Base-by-base conservation (phyloP, 2,888 invertebrate genomes). In the Sipha maydis region DNA sequence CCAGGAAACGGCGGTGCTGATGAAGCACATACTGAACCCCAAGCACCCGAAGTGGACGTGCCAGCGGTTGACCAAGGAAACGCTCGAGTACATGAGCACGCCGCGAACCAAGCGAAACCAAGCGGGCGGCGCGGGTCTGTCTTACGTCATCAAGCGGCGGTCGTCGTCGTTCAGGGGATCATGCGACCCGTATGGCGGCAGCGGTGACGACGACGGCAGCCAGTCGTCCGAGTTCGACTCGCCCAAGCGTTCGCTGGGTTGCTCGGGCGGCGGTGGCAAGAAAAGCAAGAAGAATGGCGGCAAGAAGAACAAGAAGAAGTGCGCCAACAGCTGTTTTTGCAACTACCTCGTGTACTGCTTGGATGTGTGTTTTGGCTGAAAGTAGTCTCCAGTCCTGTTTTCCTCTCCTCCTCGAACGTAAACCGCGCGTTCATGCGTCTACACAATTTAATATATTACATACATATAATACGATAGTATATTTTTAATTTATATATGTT, bases 271-370 rank as follows among this genome's bases (percentile, higher is more conserved):
- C 17, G 34, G 82, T 34, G 34, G 82, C 75, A 78, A 48, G 2
- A 85, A 85, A 54, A 21, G 38, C 31, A 85, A 78, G 31, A 84
- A 77, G 38, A 84, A 76, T n/a, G n/a, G 54, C 56, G 77, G 61
- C 78, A 85, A 79, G 34, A 86, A 86, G 31, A 82, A 80, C 88
- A 91, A 91, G 67, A 92, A 92, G 89, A 92, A 92, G 89, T 93
- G 93, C 61, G 93, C 93, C 90, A 91, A 91, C 90, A 92, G 93
- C 7, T 93, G 93, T 90, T 92, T 93, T 90, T 93, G 93, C 73
- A 93, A 93, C 76, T 93, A 93, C 48, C 91, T 94, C 9, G 91
- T 93, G 54, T 88, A 88, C 80, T 82, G 75, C 56, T 61, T 88
- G 75, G 82, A 88, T 75, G 75, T 61, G 82, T 88, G 80, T 75